Evolutionary conservation across 2,797 vertebrate genomes (phyloP).

Genomic region (Distichodus sexfasciatus): DNA sequence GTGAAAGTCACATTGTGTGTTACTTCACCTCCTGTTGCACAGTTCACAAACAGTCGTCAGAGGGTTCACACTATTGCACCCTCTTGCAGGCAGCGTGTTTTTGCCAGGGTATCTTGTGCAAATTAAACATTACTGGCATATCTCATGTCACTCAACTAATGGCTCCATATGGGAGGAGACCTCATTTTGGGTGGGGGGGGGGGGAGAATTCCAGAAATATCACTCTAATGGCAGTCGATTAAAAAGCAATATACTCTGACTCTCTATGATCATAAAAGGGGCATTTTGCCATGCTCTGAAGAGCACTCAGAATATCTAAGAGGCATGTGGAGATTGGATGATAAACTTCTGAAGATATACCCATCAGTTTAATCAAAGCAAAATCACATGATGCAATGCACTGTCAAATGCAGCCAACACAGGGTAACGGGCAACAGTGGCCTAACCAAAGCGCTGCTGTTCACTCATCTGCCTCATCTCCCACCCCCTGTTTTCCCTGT

Average conservation of each 20-base stretch:
- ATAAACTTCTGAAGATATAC: conserved; percentile 32
- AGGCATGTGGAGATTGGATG: conserved; percentile 25
- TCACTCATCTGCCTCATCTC: conserved; percentile 22
- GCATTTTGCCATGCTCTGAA: conserved; percentile 42
- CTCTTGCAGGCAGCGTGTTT: conserved; percentile 13
- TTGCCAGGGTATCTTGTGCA: conserved; percentile 16
- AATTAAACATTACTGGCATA: conserved; percentile 36
- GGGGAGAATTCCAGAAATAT: conserved; percentile 58
- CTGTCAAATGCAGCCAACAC: conserved; percentile 27
- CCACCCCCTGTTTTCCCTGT: conserved; percentile 18
- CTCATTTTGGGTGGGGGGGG: conserved; percentile 52
- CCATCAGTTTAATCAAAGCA: conserved; percentile 38
- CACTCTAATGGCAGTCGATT: conserved; percentile 63
- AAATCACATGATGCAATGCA: conserved; percentile 23
- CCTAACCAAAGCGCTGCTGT: neutral
- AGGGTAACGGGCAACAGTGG: conserved; percentile 18
- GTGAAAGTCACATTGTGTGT: neutral
- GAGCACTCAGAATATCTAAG: conserved; percentile 7
- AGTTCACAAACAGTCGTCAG: conserved; percentile 30
- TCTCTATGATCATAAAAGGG: conserved; percentile 55
- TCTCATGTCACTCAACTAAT: conserved; percentile 52
- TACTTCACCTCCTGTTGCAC: neutral
- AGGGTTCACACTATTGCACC: conserved; percentile 42
- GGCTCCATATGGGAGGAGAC: conserved; percentile 57
- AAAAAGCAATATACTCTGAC: conserved; percentile 62